Evolutionary conservation across 2,888 invertebrate species (phyloP), one percentile per base, ranked within the genome.

Genomic region (Pachliopta kotzebuea): DNA sequence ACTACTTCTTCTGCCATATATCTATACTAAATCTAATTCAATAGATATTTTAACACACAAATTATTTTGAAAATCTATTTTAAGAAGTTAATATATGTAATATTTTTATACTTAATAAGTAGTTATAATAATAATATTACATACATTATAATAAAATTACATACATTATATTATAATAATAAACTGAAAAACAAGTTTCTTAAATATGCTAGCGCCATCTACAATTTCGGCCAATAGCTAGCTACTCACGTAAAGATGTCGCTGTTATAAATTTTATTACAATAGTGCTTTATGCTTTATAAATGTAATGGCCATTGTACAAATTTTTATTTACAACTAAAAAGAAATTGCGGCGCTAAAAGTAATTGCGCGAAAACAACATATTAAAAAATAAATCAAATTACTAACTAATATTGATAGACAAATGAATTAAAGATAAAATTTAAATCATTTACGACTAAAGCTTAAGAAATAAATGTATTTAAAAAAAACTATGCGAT

Each of bases 171-270:
- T n/a, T n/a, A 18, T 1, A 42, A 4, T 14, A 4, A 42, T 14
- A 17, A 18, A 9, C 18, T 14, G 42, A 14, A 18, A 42, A 42
- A 17, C 17, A 42, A 17, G 14, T 42, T 0, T 14, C 18, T 17
- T n/a, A 45, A 18, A n/a, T 18, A 21, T 45, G 50, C 53, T 65
- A 57, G 65, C 26, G 71, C 54, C 71, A 69, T 69, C 70, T 70
- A 60, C 56, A n/a, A 56, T 45, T 37, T 37, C 61, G 11, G 31
- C 54, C 24, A 18, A 18, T 20, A 69, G 61, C 21, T 59, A 68
- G 68, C 69, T 70, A 67, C 65, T 71, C 66, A 49, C 60, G n/a
- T n/a, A 61, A 58, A 71, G 71, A 68, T 71, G 71, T 67, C 70
- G 68, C 55, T 56, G 4, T n/a, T 50, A 21, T 7, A 21, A 53